These are phyloP conservation scores for Antheraea mylitta DNA, from an alignment of 1,140 invertebrate species.

Conservation along the genomic window DNA sequence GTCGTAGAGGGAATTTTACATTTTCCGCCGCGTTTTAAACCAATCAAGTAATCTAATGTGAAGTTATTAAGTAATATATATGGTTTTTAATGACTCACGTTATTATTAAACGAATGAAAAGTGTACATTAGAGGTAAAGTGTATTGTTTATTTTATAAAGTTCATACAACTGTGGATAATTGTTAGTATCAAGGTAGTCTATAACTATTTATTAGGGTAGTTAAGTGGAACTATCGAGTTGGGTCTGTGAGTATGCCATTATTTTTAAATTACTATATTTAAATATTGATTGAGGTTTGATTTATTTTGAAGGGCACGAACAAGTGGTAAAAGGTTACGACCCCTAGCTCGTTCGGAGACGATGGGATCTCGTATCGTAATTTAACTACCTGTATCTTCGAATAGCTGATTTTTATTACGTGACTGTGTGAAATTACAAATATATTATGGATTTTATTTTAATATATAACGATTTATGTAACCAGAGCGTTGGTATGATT, in stretches of 20 bases:
- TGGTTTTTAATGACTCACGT: slow-evolving; percentile 22
- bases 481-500: too few species aligned
- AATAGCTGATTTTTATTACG: slow-evolving; percentile 11
- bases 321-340: slow-evolving; percentile 58
- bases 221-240: slow-evolving; percentile 27
- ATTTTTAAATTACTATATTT: slow-evolving; percentile 23
- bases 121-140: background rate
- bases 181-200: slow-evolving; percentile 22
- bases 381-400: slow-evolving; percentile 43
- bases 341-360: slow-evolving; percentile 33
- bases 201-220: slow-evolving; percentile 18
- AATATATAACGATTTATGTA: background rate
- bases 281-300: slow-evolving; percentile 48
- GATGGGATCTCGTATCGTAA: slow-evolving; percentile 46
- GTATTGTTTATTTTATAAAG: slow-evolving; percentile 8
- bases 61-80: slow-evolving; percentile 67
- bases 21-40: slow-evolving; percentile 16
- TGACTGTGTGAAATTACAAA: background rate
- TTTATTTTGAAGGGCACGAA: slow-evolving; percentile 38
- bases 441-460: background rate
- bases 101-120: background rate
- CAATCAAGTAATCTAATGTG: slow-evolving; percentile 37
- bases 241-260: slow-evolving; percentile 47
- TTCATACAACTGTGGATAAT: slow-evolving; percentile 21
- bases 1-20: slow-evolving; percentile 30